Conservation (phyloP, 2,888 invertebrate genomes). For the Fissipunctia ypsillon region DNA sequence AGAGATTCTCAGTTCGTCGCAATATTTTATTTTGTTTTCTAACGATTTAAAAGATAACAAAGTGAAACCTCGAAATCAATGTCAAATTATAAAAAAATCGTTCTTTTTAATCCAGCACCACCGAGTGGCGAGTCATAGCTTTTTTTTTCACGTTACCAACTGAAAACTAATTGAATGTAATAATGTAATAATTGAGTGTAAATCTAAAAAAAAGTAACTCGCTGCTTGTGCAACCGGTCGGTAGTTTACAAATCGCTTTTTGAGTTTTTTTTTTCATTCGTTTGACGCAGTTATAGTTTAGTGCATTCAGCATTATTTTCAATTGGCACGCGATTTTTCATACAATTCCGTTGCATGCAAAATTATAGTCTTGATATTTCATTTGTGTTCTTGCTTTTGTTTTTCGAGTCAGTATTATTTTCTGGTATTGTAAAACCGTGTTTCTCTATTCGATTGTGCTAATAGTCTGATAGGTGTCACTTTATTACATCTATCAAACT, state of each 20-base stretch:
- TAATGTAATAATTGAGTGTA: slow-evolving; percentile 11
- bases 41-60: not conserved
- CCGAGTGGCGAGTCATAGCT: not conserved
- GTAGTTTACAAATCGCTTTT: slow-evolving; percentile 33
- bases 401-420: slow-evolving; percentile 5
- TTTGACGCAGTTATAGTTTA: slow-evolving; percentile 27
- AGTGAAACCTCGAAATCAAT: no score
- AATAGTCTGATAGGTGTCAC: not conserved
- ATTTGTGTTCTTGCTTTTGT: slow-evolving; percentile 24
- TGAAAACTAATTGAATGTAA: no score
- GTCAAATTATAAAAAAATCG: not conserved
- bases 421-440: not conserved
- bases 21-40: not conserved
- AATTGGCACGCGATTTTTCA: slow-evolving; percentile 58
- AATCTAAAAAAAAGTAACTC: slow-evolving; percentile 13
- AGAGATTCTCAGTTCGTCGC: no score
- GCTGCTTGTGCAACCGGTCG: slow-evolving; percentile 20
- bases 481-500: not conserved
- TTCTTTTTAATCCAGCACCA: not conserved
- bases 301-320: slow-evolving; percentile 45
- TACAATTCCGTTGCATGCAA: slow-evolving; percentile 47
- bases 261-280: slow-evolving; percentile 9
- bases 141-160: not conserved
- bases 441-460: not conserved
- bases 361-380: slow-evolving; percentile 35